Evolutionary conservation across 2,888 invertebrate genomes (phyloP).

Genomic region (Hirtodrosophila duncani): DNA sequence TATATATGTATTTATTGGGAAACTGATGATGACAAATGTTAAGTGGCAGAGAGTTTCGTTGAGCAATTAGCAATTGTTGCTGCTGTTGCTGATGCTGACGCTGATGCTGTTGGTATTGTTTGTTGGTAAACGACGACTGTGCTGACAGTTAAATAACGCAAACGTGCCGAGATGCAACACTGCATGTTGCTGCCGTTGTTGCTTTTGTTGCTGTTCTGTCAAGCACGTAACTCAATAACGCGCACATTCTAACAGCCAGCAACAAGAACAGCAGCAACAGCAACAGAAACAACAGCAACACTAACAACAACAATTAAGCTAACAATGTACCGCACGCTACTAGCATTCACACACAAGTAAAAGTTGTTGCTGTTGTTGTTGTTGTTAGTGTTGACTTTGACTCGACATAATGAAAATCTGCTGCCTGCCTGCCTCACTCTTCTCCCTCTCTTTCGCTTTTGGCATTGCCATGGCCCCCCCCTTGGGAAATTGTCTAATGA

Average conservation of each 20-base stretch:
- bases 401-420: conserved; percentile 70
- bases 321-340: conserved; percentile 66
- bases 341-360: conserved; percentile 49
- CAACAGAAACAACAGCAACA: conserved; percentile 27
- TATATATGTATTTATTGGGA: conserved; percentile 35
- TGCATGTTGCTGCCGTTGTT: conserved; percentile 43
- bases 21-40: conserved; percentile 64
- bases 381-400: conserved; percentile 16
- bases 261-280: conserved; percentile 19
- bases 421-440: conserved; percentile 13
- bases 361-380: conserved; percentile 65
- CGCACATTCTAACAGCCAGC: conserved; percentile 64
- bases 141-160: conserved; percentile 68
- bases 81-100: conserved; percentile 27
- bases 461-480: too few species aligned
- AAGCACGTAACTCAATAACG: conserved; percentile 70
- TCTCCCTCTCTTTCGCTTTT: not conserved
- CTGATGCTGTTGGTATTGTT: conserved; percentile 20
- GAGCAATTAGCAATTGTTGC: conserved; percentile 60
- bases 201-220: conserved; percentile 47
- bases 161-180: conserved; percentile 65
- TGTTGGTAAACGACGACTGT: conserved; percentile 40
- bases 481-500: conserved; percentile 68
- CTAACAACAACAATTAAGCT: conserved; percentile 67
- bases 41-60: conserved; percentile 68